Evolutionary conservation across 2,113 vertebrate genomes (phyloP).

Genomic region (Pollachius pollachius): DNA sequence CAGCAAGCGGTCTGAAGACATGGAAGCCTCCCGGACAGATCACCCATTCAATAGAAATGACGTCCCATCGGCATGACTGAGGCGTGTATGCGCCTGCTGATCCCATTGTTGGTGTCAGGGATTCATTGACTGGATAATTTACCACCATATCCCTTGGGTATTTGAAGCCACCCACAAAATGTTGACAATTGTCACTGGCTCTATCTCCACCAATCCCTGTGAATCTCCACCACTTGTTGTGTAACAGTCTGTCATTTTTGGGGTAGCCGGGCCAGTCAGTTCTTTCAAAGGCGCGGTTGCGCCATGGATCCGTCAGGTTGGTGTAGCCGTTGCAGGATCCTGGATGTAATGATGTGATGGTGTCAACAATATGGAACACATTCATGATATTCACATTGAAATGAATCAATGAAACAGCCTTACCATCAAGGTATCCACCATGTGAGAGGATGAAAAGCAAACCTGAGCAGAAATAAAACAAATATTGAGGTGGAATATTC

Average conservation of each 20-base stretch:
- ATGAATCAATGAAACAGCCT: background rate
- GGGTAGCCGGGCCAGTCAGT: background rate
- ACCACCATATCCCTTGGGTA: background rate
- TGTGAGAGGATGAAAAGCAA: background rate
- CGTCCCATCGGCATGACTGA: accelerated
- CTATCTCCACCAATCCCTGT: constrained; percentile 26
- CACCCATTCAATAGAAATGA: background rate
- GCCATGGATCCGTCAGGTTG: constrained; percentile 41
- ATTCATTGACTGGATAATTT: background rate
- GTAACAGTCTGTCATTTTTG: accelerated
- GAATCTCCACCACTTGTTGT: constrained; percentile 37
- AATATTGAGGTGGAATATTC: background rate
- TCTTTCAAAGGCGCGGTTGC: constrained; percentile 22
- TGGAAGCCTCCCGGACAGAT: background rate
- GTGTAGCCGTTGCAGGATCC: constrained; percentile 41
- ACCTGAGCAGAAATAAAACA: constrained; percentile 5
- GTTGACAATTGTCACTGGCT: background rate
- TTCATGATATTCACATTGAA: background rate
- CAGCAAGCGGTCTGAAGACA: background rate
- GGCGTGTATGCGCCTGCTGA: background rate
- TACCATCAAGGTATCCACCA: background rate
- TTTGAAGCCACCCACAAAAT: accelerated
- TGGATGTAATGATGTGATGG: constrained; percentile 1
- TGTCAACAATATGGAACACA: background rate
- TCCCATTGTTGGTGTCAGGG: background rate